Evolutionary conservation across 2,797 vertebrate species (phyloP), one percentile per base, ranked within the genome.

Genomic region (Sphaeramia orbicularis): DNA sequence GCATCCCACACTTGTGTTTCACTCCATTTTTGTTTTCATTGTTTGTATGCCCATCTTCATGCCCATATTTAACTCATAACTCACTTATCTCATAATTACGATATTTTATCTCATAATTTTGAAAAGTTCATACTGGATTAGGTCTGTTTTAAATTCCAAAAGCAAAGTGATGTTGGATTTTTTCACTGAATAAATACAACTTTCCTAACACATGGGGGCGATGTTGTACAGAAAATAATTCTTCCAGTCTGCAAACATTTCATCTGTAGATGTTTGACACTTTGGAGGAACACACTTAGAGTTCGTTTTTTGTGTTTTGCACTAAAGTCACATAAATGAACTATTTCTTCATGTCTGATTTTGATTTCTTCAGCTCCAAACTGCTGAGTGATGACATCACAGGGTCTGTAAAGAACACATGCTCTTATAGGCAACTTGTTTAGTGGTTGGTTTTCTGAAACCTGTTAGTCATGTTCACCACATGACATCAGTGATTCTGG

Each of bases 171-270:
- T 1, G 8, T 30, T 41, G 10, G 16, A 40, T 0, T 13, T 38
- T 30, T 35, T 35, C 37, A 15, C 2, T 1, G 10, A 16, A 12
- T 21, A 2, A 18, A 4, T 14, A 4, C 32, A 49, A 12, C 15
- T 27, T 44, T 48, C 1, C 15, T 2, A 63, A 60, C 90, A 89
- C 89, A 78, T 0, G 86, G 76, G 47, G 90, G 89, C 4, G 79
- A 76, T 55, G 14, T 74, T 77, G 18, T 4, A 12, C 8, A 5
- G 18, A 1, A 63, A 24, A 78, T 66, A 24, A 61, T 61, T 48
- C 30, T n/a, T 3, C 8, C 30, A 32, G 30, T 7, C 4, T 18
- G 32, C 36, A 49, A 50, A 18, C 21, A 14, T 15, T 10, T 24
- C 11, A 10, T 61, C 58, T 49, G 40, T 10, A 44, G 62, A 51